phyloP scores from a whole-genome alignment of 2,888 invertebrate species.

The Strigamia crassipes region DNA sequence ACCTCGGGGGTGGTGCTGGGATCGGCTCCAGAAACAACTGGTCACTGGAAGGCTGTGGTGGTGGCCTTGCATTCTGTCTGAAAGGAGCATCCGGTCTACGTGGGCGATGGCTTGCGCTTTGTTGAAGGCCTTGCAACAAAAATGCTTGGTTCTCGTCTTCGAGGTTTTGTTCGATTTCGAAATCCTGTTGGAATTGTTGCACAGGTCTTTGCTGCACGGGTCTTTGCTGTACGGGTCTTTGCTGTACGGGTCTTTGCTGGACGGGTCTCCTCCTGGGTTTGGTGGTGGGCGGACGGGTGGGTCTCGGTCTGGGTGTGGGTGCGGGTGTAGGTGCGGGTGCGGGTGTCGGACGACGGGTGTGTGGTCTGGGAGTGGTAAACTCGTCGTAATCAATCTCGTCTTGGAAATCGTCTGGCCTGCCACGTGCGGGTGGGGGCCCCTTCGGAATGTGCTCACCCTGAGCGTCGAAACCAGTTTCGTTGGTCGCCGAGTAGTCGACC shows the following conservation, averaged over 20 bases:
- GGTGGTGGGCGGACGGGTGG: constrained; percentile 2
- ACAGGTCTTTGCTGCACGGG: background rate
- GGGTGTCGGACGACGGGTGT: background rate
- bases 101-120: constrained; percentile 16
- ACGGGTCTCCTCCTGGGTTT: constrained; percentile 16
- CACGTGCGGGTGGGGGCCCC: constrained; percentile 46
- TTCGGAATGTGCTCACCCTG: constrained; percentile 48
- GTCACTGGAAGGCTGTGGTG: background rate
- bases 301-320: constrained; percentile 1
- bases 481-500: constrained; percentile 50
- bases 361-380: background rate
- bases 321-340: background rate
- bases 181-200: background rate
- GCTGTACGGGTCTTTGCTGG: background rate
- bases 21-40: constrained; percentile 4
- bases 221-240: background rate
- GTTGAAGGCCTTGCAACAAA: background rate
- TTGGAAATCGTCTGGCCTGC: constrained; percentile 14
- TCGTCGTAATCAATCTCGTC: constrained; percentile 41
- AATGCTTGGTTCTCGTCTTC: constrained; percentile 27
- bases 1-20: constrained; percentile 24
- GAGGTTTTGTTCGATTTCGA: constrained; percentile 24
- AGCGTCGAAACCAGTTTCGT: constrained; percentile 49
- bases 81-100: background rate
- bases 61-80: background rate